Percentiles rank a stretch among this genome's conserved stretches.
Evolutionary conservation across 2,888 invertebrate genomes (phyloP).

Genomic region (Epinotia demarniana): DNA sequence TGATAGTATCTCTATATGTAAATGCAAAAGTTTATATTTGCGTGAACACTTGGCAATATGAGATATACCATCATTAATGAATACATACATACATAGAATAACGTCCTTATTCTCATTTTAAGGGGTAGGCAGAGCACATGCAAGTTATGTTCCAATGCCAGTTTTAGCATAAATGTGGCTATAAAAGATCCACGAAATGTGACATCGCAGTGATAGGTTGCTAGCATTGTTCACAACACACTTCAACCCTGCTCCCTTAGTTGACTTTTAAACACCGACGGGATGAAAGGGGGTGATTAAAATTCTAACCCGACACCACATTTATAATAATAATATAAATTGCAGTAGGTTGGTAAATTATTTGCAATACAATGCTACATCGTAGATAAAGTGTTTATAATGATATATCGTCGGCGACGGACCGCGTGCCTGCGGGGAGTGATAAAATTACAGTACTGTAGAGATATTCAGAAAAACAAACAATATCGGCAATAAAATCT

Average conservation of each 20-base stretch:
- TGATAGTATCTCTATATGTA: neutral
- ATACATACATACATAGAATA: neutral
- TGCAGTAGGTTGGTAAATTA: neutral
- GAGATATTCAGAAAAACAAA: neutral
- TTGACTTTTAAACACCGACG: no score
- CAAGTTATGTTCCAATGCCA: no score
- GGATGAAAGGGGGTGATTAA: no score
- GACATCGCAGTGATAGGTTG: no score
- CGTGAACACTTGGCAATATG: neutral
- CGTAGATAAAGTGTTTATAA: constrained; percentile 32
- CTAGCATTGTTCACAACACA: no score
- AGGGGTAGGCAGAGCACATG: no score
- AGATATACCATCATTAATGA: neutral
- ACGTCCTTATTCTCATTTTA: no score
- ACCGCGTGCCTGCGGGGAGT: neutral
- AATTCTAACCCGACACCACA: no score
- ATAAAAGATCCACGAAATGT: no score
- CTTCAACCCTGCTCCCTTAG: no score
- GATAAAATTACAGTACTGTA: constrained; percentile 1
- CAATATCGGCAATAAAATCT: neutral
- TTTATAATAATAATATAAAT: neutral
- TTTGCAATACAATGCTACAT: neutral
- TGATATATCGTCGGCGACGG: constrained; percentile 24
- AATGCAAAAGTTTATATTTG: neutral
- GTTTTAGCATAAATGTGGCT: no score